Percentiles rank a stretch among this genome's conserved stretches.
These are phyloP conservation scores for Caranx melampygus DNA, from an alignment of 2,113 vertebrate genomes.

Conservation along the genomic window DNA sequence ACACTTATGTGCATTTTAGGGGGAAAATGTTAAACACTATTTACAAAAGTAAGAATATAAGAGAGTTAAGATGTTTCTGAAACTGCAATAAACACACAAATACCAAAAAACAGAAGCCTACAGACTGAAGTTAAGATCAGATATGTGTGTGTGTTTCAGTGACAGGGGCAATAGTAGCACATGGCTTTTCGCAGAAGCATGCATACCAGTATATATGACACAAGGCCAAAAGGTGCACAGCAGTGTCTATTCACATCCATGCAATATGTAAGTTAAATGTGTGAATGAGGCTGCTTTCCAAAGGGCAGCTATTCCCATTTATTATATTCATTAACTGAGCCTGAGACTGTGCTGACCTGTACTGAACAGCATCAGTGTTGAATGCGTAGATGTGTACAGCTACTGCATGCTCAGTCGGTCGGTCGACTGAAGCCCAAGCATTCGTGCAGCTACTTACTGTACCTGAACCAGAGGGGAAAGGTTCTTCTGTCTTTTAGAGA, in stretches of 20 bases:
- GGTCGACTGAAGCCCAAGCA: constrained; percentile 72
- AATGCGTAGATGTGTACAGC: constrained; percentile 51
- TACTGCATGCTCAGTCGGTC: constrained; percentile 72
- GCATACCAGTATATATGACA: constrained; percentile 63
- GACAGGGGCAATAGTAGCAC: constrained; percentile 49
- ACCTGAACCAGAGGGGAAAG: constrained; percentile 87
- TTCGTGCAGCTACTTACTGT: constrained; percentile 79
- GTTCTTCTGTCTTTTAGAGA: constrained; percentile 83
- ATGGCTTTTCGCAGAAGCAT: constrained; percentile 66
- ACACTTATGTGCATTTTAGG: background rate
- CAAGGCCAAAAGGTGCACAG: constrained; percentile 54
- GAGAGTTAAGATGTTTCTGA: constrained; percentile 1
- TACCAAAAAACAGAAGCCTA: constrained; percentile 41
- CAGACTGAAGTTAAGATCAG: constrained; percentile 27
- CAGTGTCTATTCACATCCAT: constrained; percentile 62
- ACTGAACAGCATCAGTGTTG: constrained; percentile 45
- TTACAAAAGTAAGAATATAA: constrained; percentile 22
- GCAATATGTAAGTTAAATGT: constrained; percentile 37
- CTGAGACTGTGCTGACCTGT: constrained; percentile 32
- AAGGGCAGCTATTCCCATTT: background rate
- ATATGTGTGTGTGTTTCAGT: constrained; percentile 28
- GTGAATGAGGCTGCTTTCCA: constrained; percentile 3
- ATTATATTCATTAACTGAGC: constrained; percentile 27
- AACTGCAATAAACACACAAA: constrained; percentile 36
- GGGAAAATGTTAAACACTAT: background rate